Conservation (phyloP, 2,888 invertebrate species). For the Choreutis nemorana region DNA sequence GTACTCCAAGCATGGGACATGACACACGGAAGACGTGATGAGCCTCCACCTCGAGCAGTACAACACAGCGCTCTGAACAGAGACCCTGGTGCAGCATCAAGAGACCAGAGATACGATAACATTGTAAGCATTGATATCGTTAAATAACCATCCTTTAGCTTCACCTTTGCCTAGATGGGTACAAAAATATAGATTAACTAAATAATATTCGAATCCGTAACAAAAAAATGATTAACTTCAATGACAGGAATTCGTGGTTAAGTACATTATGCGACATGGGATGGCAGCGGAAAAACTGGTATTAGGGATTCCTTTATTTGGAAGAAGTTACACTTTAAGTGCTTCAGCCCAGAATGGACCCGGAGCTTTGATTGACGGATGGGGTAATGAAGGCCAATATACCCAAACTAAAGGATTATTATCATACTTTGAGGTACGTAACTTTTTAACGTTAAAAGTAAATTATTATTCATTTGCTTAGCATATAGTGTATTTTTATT, state of each 20-base stretch:
- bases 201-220: neutral
- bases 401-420: constrained; percentile 74
- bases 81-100: constrained; percentile 45
- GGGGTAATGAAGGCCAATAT: constrained; percentile 71
- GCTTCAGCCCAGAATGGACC: constrained; percentile 56
- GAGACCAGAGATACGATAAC: constrained; percentile 53
- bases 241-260: constrained; percentile 71
- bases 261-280: constrained; percentile 71
- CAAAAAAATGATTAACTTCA: neutral
- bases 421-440: constrained; percentile 76
- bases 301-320: constrained; percentile 77
- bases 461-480: no score
- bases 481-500: neutral
- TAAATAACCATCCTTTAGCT: neutral
- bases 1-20: constrained; percentile 73
- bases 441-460: neutral
- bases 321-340: constrained; percentile 73
- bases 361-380: constrained; percentile 67
- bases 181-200: neutral
- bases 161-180: neutral
- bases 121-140: constrained; percentile 29
- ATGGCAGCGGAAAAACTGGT: constrained; percentile 73
- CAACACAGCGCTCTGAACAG: constrained; percentile 57
- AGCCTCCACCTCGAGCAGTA: constrained; percentile 51
- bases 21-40: constrained; percentile 46